Base-by-base conservation (phyloP, 2,888 invertebrate species). In the Stenoptilia bipunctidactyla region DNA sequence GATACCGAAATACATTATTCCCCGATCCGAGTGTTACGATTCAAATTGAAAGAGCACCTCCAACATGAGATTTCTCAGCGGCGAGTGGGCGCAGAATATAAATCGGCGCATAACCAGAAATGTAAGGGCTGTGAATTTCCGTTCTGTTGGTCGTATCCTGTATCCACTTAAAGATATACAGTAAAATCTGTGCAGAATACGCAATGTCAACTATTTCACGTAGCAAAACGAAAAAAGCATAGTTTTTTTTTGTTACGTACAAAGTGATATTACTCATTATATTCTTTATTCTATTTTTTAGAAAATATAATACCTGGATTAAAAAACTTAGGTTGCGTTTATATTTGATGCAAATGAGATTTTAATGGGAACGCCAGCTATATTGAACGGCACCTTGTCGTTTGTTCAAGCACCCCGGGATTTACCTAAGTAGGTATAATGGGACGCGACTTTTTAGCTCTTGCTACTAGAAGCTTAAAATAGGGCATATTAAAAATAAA, bases 1-100 rank as follows among this genome's bases (percentile, higher is more conserved):
- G 79, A 80, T 83, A 82, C 72, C 82, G 75, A 80, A 79, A 83
- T 83, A 82, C 82, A 80, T 83, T 83, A 83, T 80, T 79, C 77
- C 73, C 77, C 80, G 82, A 80, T 77, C 77, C 75, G 74, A 82
- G 79, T 79, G 82, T 82, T 82, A 80, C 82, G 82, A 80, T 83
- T 83, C 82, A 83, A 83, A 83, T 83, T 82, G 83, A 83, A 83
- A 83, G 83, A 83, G 83, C 83, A 80, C 80, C 80, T 77, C 73
- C 76, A 75, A 82, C 83, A 80, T 76, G 77, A 83, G 82, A 83
- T 83, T 82, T 80, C 79, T 82, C 73, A 75, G 82, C 80, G 75
- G 79, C 76, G 80, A 80, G 79, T 80, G 77, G 79, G 80, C 74
- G 71, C 76, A 72, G 82, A 83, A 83, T 82, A 83, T 83, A 83